Evolutionary conservation across 2,888 invertebrate genomes (phyloP).

Genomic region (Dasysyrphus albostriatus): DNA sequence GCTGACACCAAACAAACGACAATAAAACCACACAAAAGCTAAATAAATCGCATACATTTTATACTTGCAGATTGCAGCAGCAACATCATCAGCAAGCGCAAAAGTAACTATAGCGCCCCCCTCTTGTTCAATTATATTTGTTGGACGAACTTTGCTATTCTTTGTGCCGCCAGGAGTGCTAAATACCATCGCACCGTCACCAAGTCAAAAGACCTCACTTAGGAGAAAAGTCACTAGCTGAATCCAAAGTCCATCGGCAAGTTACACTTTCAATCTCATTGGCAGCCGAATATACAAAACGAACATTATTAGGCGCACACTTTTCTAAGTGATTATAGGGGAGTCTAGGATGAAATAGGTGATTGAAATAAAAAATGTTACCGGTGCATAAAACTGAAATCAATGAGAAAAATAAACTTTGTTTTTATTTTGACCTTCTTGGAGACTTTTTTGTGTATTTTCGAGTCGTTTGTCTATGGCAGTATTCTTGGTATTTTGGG

Average conservation of each 20-base stretch:
- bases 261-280: conserved; percentile 71
- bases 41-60: conserved; percentile 39
- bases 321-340: conserved; percentile 21
- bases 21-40: conserved; percentile 54
- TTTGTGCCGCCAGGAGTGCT: conserved; percentile 65
- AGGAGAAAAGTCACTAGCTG: conserved; percentile 37
- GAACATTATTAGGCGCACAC: conserved; percentile 37
- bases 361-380: no score
- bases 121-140: conserved; percentile 54
- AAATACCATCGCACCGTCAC: conserved; percentile 63
- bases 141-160: conserved; percentile 64
- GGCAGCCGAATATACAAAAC: conserved; percentile 35
- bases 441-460: no score
- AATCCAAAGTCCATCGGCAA: conserved; percentile 66
- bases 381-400: no score
- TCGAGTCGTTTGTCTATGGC: no score
- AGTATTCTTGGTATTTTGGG: no score
- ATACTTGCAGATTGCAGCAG: conserved; percentile 11
- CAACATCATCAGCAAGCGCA: neutral
- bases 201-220: conserved; percentile 30
- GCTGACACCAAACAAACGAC: conserved; percentile 70
- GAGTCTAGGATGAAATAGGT: neutral
- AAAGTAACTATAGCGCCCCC: conserved; percentile 58
- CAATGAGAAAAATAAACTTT: no score
- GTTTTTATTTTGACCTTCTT: no score